Percentiles rank a stretch among this genome's conserved stretches.
Conservation (phyloP, 2,888 invertebrate genomes). For the Heteropelma amictum region DNA sequence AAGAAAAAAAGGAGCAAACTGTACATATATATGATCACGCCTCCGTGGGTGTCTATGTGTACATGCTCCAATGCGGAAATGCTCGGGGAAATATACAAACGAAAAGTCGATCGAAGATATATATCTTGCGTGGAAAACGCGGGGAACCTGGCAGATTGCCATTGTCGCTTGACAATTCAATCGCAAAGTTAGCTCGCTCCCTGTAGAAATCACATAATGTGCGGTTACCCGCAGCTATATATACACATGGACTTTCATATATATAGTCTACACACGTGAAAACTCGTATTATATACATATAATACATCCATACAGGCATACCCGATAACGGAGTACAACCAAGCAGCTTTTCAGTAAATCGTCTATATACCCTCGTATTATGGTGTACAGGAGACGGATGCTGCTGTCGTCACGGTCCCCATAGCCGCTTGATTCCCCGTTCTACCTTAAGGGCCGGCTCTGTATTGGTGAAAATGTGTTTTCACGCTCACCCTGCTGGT, state of each 20-base stretch:
- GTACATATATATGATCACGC: not conserved
- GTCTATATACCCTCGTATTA: constrained; percentile 4
- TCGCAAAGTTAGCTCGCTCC: constrained; percentile 76
- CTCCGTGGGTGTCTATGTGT: not conserved
- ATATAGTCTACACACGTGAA: not conserved
- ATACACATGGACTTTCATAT: not conserved
- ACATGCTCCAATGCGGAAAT: constrained; percentile 7
- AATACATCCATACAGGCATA: not conserved
- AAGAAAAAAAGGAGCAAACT: too few relatives aligned
- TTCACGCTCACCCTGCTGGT: too few relatives aligned
- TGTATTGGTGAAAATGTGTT: too few relatives aligned
- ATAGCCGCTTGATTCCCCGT: constrained; percentile 18
- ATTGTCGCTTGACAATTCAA: constrained; percentile 77
- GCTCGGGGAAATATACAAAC: constrained; percentile 16
- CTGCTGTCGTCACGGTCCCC: constrained; percentile 10
- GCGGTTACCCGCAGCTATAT: constrained; percentile 69
- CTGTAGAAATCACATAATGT: constrained; percentile 77
- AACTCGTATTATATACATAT: not conserved
- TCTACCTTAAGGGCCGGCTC: constrained; percentile 11
- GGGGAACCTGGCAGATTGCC: constrained; percentile 73
- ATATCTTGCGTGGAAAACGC: constrained; percentile 42
- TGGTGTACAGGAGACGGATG: not conserved
- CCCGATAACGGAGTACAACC: not conserved
- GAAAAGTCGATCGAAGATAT: constrained; percentile 41
- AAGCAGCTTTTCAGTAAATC: constrained; percentile 34